phyloP scores from a whole-genome alignment of 2,113 vertebrate species.

The Sturnira hondurensis region DNA sequence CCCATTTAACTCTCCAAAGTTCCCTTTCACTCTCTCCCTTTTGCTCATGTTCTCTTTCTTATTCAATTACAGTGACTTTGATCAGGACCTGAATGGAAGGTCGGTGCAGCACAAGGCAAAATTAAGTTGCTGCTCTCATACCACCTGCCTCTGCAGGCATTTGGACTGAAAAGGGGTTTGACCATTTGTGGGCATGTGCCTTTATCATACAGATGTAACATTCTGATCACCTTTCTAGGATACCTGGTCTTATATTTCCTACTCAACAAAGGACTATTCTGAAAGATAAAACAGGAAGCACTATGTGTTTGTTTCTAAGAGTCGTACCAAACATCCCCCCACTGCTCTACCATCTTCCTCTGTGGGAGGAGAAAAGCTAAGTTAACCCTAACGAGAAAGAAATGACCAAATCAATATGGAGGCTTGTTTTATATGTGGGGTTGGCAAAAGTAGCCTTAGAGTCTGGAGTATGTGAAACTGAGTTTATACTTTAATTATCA shows the following conservation, averaged over 20 bases:
- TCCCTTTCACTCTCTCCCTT: not conserved
- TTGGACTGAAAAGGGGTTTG: not conserved
- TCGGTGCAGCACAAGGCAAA: not conserved
- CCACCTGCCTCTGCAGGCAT: not conserved
- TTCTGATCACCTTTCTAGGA: not conserved
- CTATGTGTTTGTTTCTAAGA: not conserved
- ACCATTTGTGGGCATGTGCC: not conserved
- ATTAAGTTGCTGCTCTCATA: not conserved
- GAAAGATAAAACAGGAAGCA: not conserved
- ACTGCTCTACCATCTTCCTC: not conserved
- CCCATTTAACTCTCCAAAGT: conserved; percentile 26
- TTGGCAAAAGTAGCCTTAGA: not conserved
- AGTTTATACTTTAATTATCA: too few species aligned
- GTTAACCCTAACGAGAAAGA: not conserved
- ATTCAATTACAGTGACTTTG: conserved; percentile 42
- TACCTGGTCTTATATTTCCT: not conserved
- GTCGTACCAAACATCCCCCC: not conserved
- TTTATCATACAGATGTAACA: not conserved
- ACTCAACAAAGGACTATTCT: not conserved
- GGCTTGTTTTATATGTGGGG: not conserved
- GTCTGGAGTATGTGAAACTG: not conserved
- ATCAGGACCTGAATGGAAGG: not conserved
- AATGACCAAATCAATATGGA: not conserved
- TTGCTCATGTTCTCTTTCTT: not conserved
- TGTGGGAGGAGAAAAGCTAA: not conserved